Base-by-base conservation (phyloP, 2,888 invertebrate species). In the Unio delphinus region DNA sequence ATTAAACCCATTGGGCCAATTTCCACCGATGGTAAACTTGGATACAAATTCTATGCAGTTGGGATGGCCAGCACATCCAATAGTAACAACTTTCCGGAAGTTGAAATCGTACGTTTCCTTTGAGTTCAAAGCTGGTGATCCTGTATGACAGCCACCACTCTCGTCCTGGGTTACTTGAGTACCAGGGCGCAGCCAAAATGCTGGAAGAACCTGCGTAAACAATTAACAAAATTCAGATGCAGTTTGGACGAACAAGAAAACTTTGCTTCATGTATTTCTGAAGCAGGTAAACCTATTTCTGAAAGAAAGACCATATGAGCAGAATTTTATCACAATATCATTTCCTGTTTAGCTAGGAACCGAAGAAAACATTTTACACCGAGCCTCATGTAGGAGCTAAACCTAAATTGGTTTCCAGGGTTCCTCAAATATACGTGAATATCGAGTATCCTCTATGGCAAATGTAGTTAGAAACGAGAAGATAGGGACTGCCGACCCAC, bases 21-120 rank as follows among this genome's bases (percentile, higher is more conserved):
- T 62, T 45, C 79, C 76, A 0, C 68, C 77, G 17, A 80, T 69
- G 5, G 79, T 75, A 63, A 80, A 77, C 54, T 72, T 72, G 7
- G 80, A 75, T 0, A 70, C 61, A 61, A 70, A 80, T 61, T 73
- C 72, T 3, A 80, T 61, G 30, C 77, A 77, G 58, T 75, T 70
- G 4, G 62, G 55, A 20, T 76, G 68, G 8, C 73, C 75, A 54
- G 79, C 74, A 28, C 75, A 71, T 26, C 75, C 73, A 17, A 80
- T 74, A 15, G 70, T 73, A n/a, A 80, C 73, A n/a, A 67, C 68
- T 64, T 80, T 80, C 26, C 70, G 73, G 63, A 80, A 76, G 11
- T 72, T 65, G 58, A 74, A 70, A 5, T 58, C 55, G 68, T 77
- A 80, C 28, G 69, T 74, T 57, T 67, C 34, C 26, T 66, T 58